These are phyloP conservation scores for Hypomecis punctinalis DNA, from an alignment of 2,888 invertebrate species.

Conservation along the genomic window DNA sequence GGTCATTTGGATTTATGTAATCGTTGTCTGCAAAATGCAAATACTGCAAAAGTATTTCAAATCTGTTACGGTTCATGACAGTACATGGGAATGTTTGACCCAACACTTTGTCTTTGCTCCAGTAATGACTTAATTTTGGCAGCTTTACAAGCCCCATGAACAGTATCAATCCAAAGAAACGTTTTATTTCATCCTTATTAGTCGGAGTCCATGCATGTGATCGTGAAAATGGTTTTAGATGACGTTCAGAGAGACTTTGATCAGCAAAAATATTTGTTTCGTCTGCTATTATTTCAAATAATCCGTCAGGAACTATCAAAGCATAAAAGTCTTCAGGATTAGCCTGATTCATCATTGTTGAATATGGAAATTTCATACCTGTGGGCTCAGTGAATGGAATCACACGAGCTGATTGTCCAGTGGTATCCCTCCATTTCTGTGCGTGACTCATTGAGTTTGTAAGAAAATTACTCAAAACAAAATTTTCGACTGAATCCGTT, in stretches of 20 bases:
- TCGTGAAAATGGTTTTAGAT: neutral
- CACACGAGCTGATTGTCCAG: conserved; percentile 7
- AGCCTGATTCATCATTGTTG: neutral
- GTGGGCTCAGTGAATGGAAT: conserved; percentile 26
- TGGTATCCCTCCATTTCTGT: neutral
- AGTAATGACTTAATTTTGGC: neutral
- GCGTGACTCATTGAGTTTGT: no score
- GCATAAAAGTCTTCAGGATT: conserved; percentile 1
- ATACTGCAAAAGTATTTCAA: neutral
- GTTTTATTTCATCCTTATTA: neutral
- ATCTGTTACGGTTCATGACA: neutral
- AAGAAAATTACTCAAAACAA: no score
- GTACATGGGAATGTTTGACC: neutral
- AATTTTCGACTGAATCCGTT: no score
- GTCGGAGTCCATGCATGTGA: neutral
- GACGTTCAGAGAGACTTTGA: neutral
- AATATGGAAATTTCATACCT: conserved; percentile 21
- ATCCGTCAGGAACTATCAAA: neutral
- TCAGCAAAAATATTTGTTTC: neutral
- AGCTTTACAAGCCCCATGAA: neutral
- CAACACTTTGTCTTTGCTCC: neutral
- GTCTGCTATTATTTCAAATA: neutral
- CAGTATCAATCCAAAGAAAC: neutral
- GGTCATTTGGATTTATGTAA: neutral
- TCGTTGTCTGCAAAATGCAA: neutral